Evolutionary conservation across 2,888 invertebrate species (phyloP).

Genomic region (Micoletzkya japonica): DNA sequence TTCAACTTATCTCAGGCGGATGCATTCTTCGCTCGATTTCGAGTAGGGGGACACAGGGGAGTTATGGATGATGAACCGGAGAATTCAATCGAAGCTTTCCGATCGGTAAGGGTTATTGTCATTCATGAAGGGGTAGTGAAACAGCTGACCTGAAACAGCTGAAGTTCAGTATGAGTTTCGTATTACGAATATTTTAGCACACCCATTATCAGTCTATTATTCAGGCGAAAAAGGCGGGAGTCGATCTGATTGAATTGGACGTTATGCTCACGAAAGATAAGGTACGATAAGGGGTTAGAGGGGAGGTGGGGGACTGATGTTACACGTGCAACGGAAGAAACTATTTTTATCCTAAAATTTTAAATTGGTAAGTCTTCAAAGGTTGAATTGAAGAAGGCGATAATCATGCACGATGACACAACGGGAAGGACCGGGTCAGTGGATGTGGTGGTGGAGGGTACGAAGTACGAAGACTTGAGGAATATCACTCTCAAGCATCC

Average conservation of each 20-base stretch:
- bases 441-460: neutral
- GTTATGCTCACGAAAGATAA: slow-evolving; percentile 21
- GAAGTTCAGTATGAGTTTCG: too few species aligned
- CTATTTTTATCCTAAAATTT: too few species aligned
- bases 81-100: slow-evolving; percentile 13
- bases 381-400: slow-evolving; percentile 1
- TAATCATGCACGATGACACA: slow-evolving; percentile 24
- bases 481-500: neutral
- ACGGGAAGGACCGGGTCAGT: slow-evolving; percentile 2
- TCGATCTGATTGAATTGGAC: slow-evolving; percentile 14
- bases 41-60: slow-evolving; percentile 19
- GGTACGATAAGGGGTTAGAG: too few species aligned
- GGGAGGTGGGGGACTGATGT: too few species aligned
- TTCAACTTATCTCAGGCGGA: neutral
- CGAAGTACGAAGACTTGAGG: neutral
- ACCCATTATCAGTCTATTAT: neutral
- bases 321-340: too few species aligned
- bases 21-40: slow-evolving; percentile 17
- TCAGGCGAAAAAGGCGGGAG: slow-evolving; percentile 10
- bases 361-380: neutral
- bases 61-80: slow-evolving; percentile 9
- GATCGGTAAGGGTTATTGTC: neutral
- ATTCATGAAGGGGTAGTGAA: too few species aligned
- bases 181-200: neutral
- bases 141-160: too few species aligned